Percentiles rank a stretch among this genome's conserved stretches.
phyloP scores from a whole-genome alignment of 2,797 vertebrate genomes.

The Malacoctenus gilli region DNA sequence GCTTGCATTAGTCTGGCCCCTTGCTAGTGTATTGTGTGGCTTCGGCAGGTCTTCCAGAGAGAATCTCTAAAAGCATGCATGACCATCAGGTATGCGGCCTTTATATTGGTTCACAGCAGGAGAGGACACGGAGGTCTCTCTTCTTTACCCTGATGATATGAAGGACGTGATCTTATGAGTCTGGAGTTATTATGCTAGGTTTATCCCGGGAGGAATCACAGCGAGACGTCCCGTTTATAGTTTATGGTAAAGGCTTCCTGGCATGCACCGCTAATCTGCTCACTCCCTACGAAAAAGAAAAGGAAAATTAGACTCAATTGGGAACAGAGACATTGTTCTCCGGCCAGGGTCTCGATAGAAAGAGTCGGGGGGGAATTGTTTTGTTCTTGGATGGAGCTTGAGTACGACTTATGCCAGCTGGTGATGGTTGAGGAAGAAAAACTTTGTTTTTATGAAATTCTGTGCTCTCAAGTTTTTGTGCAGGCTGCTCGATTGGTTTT shows the following conservation, averaged over 20 bases:
- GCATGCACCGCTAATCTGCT: constrained; percentile 68
- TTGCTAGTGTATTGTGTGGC: constrained; percentile 39
- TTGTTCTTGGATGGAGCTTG: constrained; percentile 36
- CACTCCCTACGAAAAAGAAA: constrained; percentile 64
- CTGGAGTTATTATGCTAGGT: constrained; percentile 52
- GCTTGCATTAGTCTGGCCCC: constrained; percentile 60
- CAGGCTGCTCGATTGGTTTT: too few relatives aligned
- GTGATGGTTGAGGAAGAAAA: constrained; percentile 36
- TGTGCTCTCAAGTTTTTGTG: constrained; percentile 32
- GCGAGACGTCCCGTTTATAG: constrained; percentile 54
- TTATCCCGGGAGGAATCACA: constrained; percentile 60
- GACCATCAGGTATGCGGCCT: constrained; percentile 54
- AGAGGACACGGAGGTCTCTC: constrained; percentile 39
- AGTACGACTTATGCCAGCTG: constrained; percentile 55
- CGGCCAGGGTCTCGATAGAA: constrained; percentile 15
- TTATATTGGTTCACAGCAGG: constrained; percentile 70
- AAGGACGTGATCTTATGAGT: constrained; percentile 59
- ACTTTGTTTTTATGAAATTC: constrained; percentile 35
- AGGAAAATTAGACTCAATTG: constrained; percentile 73
- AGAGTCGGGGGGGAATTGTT: constrained; percentile 46
- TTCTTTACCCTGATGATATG: constrained; percentile 46
- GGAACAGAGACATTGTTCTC: constrained; percentile 72
- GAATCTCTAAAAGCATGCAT: constrained; percentile 51
- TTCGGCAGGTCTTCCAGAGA: constrained; percentile 38
- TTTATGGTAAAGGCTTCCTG: constrained; percentile 74